Conservation (phyloP, 2,797 vertebrate species). For the Scolopax rusticola region DNA sequence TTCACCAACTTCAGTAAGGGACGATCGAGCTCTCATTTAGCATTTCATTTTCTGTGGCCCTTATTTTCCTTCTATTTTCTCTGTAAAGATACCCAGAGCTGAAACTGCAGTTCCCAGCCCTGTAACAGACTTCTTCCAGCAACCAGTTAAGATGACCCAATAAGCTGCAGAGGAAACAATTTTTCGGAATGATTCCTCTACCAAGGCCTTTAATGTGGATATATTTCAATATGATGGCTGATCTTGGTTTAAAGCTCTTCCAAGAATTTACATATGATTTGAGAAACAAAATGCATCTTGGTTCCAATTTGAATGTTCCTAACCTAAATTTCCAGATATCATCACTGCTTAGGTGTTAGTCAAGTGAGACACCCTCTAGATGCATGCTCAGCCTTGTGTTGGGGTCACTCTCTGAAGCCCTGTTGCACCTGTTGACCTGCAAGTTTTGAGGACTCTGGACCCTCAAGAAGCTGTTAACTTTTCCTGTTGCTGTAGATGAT, state of each 20-base stretch:
- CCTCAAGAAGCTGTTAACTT: background rate
- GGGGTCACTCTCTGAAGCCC: background rate
- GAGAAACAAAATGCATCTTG: background rate
- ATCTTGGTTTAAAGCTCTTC: background rate
- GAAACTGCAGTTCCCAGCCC: background rate
- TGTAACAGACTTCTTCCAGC: background rate
- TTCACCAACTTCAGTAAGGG: background rate
- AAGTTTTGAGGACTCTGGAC: background rate
- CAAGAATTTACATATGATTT: background rate
- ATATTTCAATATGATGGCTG: background rate
- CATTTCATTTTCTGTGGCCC: background rate
- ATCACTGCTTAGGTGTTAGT: background rate
- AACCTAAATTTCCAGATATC: background rate
- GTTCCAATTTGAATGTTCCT: background rate
- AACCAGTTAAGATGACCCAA: background rate
- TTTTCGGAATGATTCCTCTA: background rate
- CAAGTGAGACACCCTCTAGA: too few species aligned
- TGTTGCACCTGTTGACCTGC: background rate
- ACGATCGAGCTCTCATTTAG: accelerated
- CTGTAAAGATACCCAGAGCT: background rate
- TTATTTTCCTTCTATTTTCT: background rate
- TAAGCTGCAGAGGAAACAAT: background rate
- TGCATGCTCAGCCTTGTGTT: accelerated
- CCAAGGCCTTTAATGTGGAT: background rate
- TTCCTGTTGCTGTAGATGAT: background rate